phyloP scores from a whole-genome alignment of 2,113 vertebrate genomes.

The Speoplatyrhinus poulsoni region DNA sequence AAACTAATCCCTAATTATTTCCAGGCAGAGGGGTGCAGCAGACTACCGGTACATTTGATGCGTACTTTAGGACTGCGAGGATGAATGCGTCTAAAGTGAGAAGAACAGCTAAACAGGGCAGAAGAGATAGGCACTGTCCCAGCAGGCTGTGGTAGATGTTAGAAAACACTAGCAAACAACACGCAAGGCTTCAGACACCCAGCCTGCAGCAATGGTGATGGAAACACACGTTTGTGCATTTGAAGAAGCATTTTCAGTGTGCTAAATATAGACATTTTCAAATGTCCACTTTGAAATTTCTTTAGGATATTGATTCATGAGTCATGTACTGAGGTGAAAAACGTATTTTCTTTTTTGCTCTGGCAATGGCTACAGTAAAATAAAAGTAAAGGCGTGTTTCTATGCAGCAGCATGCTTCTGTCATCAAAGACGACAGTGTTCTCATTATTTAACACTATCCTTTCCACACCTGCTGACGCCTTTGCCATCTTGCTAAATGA shows the following conservation, averaged over 20 bases:
- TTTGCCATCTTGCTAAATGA: slow-evolving; percentile 16
- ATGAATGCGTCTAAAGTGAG: too few relatives aligned
- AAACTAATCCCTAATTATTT: too few relatives aligned
- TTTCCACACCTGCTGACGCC: slow-evolving; percentile 5
- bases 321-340: too few relatives aligned
- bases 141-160: too few relatives aligned
- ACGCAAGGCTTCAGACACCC: not conserved
- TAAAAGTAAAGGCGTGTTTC: slow-evolving; percentile 28
- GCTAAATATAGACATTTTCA: not conserved
- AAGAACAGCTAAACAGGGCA: too few relatives aligned
- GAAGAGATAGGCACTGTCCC: too few relatives aligned
- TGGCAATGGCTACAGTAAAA: too few relatives aligned
- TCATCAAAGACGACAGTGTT: slow-evolving; percentile 14
- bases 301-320: too few relatives aligned
- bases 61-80: not conserved
- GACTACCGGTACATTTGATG: slow-evolving; percentile 18
- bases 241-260: not conserved
- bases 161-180: too few relatives aligned
- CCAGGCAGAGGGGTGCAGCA: slow-evolving; percentile 3
- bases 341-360: too few relatives aligned
- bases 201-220: not conserved
- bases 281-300: too few relatives aligned
- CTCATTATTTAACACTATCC: slow-evolving; percentile 19
- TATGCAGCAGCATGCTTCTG: slow-evolving; percentile 5
- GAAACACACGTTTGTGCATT: not conserved